These are phyloP conservation scores for Eupithecia exiguata DNA, from an alignment of 2,888 invertebrate species.

Conservation along the genomic window DNA sequence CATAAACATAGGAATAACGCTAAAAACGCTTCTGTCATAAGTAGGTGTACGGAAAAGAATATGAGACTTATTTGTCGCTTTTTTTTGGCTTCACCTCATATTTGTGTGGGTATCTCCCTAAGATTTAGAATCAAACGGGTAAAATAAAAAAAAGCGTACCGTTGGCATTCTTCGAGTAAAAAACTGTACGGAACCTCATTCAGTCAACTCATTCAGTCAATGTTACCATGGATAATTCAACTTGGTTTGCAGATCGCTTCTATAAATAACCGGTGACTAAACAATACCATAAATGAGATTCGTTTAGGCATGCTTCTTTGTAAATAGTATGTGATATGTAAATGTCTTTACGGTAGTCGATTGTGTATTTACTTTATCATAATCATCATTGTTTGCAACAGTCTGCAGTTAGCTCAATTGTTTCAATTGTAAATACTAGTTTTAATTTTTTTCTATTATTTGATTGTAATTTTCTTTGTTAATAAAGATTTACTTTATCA, in stretches of 20 bases:
- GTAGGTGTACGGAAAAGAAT: no score
- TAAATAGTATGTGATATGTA: neutral
- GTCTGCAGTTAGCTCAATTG: no score
- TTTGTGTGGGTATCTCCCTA: no score
- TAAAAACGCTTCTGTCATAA: no score
- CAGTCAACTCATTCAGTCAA: neutral
- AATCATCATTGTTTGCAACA: no score
- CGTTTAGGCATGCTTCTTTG: slow-evolving; percentile 26
- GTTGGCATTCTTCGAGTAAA: neutral
- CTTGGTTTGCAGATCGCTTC: slow-evolving; percentile 29
- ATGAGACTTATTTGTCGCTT: no score
- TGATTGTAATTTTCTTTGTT: no score
- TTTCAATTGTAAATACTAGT: no score
- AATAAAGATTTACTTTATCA: neutral
- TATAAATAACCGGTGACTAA: slow-evolving; percentile 39
- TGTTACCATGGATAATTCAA: slow-evolving; percentile 18
- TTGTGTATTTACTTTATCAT: neutral
- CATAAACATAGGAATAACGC: no score
- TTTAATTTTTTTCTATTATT: no score
- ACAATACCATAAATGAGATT: slow-evolving; percentile 29
- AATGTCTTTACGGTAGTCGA: slow-evolving; percentile 10
- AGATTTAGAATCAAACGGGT: no score
- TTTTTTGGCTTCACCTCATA: no score
- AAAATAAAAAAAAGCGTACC: neutral
- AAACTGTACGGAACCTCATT: neutral